Conservation (phyloP, 2,888 invertebrate species). For the Nasonia oneida region DNA sequence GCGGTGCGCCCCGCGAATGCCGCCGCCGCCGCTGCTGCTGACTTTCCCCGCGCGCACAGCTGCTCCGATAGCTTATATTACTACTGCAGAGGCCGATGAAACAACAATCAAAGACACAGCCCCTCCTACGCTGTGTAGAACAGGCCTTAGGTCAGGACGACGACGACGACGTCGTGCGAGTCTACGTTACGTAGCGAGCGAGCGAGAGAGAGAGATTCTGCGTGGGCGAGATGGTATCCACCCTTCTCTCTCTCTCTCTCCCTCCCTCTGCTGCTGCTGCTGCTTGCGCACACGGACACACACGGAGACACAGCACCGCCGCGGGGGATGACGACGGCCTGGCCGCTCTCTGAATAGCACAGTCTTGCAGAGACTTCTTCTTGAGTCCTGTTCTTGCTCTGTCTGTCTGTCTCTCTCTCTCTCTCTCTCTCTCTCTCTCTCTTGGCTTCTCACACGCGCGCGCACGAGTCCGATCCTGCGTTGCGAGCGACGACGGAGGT, state of each 20-base stretch:
- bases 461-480: not conserved
- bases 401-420: no score
- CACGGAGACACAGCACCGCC: not conserved
- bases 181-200: not conserved
- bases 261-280: not conserved
- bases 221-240: conserved; percentile 46
- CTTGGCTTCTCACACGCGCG: not conserved
- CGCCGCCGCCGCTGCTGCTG: not conserved
- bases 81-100: conserved; percentile 40
- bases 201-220: conserved; percentile 30
- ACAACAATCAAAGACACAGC: conserved; percentile 45
- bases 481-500: not conserved
- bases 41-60: not conserved
- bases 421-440: not conserved
- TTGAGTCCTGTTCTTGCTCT: no score
- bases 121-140: not conserved
- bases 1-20: not conserved
- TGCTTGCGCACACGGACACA: not conserved
- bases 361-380: not conserved
- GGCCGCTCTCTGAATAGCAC: not conserved
- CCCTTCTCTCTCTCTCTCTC: conserved; percentile 34
- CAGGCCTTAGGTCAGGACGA: conserved; percentile 4
- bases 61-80: not conserved
- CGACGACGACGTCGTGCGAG: not conserved
- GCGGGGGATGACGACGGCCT: conserved; percentile 4